phyloP scores from a whole-genome alignment of 2,797 vertebrate genomes.

The Odontamblyopus rebecca region DNA sequence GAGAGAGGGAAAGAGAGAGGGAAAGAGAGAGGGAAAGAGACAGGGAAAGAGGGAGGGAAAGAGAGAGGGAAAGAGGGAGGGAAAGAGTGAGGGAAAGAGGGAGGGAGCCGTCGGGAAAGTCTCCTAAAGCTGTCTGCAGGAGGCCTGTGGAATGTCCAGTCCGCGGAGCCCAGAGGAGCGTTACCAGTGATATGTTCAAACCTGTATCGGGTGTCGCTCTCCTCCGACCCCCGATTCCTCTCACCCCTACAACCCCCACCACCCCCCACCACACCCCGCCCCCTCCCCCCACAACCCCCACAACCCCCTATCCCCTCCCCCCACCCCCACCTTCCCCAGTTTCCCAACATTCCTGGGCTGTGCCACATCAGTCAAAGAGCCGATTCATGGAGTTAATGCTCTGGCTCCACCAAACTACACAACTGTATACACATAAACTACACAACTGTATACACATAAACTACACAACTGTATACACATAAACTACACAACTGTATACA shows the following conservation, averaged over 20 bases:
- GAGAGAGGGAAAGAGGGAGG: too few relatives aligned
- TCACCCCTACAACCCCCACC: conserved; percentile 7
- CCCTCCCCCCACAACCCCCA: too few relatives aligned
- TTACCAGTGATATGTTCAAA: conserved; percentile 72
- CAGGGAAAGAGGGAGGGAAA: too few relatives aligned
- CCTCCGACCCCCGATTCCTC: conserved; percentile 57
- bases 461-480: too few relatives aligned
- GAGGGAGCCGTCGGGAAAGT: conserved; percentile 2
- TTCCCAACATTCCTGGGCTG: conserved; percentile 75
- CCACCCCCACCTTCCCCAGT: conserved; percentile 34
- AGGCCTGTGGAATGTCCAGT: conserved; percentile 59
- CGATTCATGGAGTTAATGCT: conserved; percentile 76
- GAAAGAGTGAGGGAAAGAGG: neutral
- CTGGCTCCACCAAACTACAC: conserved; percentile 27
- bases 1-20: too few relatives aligned
- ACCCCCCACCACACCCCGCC: too few relatives aligned
- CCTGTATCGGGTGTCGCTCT: conserved; percentile 73
- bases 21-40: too few relatives aligned
- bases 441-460: too few relatives aligned
- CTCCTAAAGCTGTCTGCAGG: conserved; percentile 42
- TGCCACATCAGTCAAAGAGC: conserved; percentile 78
- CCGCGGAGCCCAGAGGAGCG: conserved; percentile 57
- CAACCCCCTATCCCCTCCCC: too few relatives aligned
- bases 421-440: too few relatives aligned
- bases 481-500: too few relatives aligned